A percentile compares a stretch with the other conserved stretches of the same genome.
These are phyloP conservation scores for Pedionomus torquatus DNA, from an alignment of 2,113 vertebrate species.

Conservation along the genomic window DNA sequence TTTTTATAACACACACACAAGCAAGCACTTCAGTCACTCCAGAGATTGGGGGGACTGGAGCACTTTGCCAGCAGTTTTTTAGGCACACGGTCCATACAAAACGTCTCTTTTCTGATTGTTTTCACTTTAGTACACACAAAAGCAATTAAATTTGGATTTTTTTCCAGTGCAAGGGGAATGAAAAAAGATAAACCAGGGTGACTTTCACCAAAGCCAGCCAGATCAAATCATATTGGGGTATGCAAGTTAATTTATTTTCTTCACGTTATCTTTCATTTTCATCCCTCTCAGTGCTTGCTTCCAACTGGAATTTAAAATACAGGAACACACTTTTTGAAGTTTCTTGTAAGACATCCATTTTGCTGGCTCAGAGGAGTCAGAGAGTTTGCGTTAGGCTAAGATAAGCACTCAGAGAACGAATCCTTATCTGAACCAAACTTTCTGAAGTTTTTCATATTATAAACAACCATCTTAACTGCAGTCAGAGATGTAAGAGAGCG, in stretches of 20 bases:
- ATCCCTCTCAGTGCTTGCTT: neutral
- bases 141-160: neutral
- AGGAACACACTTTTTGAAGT: neutral
- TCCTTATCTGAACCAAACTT: conserved; percentile 10
- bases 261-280: neutral
- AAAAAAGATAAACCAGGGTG: neutral
- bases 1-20: neutral
- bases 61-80: neutral
- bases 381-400: neutral
- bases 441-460: neutral
- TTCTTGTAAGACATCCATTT: neutral
- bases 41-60: neutral
- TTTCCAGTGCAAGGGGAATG: neutral
- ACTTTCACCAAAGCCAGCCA: neutral
- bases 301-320: neutral
- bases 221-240: neutral
- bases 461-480: neutral
- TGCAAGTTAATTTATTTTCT: neutral
- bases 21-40: neutral
- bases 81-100: neutral
- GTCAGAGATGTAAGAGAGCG: neutral
- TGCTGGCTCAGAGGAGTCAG: neutral
- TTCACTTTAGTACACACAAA: neutral
- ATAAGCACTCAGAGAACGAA: conserved; percentile 12
- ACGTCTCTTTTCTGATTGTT: neutral